Conservation (phyloP, 1,140 invertebrate species). For the Trachelipus rathkii region DNA sequence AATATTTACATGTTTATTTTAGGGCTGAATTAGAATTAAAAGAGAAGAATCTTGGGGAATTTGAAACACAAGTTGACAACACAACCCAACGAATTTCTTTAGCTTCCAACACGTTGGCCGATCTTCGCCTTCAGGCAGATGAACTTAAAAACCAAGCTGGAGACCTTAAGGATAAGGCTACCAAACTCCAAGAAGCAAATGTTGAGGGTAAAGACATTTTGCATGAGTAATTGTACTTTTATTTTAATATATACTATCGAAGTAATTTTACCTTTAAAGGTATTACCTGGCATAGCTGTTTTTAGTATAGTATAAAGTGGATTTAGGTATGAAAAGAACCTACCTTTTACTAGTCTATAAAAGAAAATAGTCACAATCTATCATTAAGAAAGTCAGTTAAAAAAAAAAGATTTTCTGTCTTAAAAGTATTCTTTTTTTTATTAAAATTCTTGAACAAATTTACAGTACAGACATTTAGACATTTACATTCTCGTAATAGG, state of each 20-base stretch:
- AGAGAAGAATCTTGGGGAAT: constrained; percentile 53
- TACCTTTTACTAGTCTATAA: too few relatives aligned
- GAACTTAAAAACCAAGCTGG: constrained; percentile 67
- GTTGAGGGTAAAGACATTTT: constrained; percentile 64
- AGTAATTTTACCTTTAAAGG: too few relatives aligned
- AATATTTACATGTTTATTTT: constrained; percentile 2
- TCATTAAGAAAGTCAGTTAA: too few relatives aligned
- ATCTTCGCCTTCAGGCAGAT: constrained; percentile 67
- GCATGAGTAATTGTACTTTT: too few relatives aligned
- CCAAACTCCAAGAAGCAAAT: constrained; percentile 86
- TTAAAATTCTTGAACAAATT: too few relatives aligned
- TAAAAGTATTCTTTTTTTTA: too few relatives aligned
- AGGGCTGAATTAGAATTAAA: constrained; percentile 34
- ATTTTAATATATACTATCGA: too few relatives aligned
- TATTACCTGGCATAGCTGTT: too few relatives aligned
- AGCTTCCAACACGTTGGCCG: constrained; percentile 69
- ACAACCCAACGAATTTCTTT: constrained; percentile 72
- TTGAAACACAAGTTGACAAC: constrained; percentile 64
- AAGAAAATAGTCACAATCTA: too few relatives aligned
- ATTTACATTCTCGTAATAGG: constrained; percentile 49
- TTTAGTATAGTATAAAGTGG: too few relatives aligned
- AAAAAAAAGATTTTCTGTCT: too few relatives aligned
- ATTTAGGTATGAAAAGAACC: too few relatives aligned
- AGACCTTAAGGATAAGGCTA: constrained; percentile 77
- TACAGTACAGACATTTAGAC: background rate